Percentiles rank a stretch among this genome's conserved stretches.
phyloP scores from a whole-genome alignment of 1,140 invertebrate genomes.

The Zeugodacus cucurbitae region DNA sequence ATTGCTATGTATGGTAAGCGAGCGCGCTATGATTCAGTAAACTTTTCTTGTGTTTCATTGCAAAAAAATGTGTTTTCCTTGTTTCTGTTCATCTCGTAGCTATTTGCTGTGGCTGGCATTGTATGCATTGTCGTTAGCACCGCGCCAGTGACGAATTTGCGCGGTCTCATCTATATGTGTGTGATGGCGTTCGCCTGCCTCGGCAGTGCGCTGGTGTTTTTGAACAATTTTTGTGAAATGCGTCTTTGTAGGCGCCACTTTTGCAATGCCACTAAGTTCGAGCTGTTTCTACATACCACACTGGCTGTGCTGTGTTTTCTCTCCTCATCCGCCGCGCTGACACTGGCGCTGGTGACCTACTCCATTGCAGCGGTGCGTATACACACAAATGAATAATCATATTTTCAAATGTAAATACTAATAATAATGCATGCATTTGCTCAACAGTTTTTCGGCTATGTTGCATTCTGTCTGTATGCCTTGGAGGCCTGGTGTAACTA shows the following conservation, averaged over 20 bases:
- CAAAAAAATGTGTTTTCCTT: not conserved
- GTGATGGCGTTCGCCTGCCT: not conserved
- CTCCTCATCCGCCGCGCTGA: not conserved
- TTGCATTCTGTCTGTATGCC: constrained; percentile 18
- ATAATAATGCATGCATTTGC: not conserved
- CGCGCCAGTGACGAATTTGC: not conserved
- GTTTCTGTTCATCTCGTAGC: not conserved
- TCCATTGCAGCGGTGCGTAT: constrained; percentile 1
- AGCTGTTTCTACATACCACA: not conserved
- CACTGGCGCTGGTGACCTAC: constrained; percentile 11
- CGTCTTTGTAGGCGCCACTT: not conserved
- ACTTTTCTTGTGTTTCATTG: not conserved
- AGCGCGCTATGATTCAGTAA: not conserved
- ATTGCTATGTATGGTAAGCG: constrained; percentile 4
- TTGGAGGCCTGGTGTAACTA: not conserved
- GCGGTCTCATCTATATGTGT: not conserved
- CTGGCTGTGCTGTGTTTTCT: not conserved
- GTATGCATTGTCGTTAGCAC: not conserved
- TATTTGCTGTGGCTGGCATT: not conserved
- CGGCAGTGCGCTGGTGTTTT: not conserved
- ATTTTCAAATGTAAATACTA: not conserved
- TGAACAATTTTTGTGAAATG: not conserved
- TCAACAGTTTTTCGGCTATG: constrained; percentile 24
- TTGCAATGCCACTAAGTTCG: not conserved
- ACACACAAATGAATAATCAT: not conserved